Evolutionary conservation across 2,888 invertebrate genomes (phyloP), one percentile per base, ranked within the genome.

Genomic region (Anthophora plumipes): DNA sequence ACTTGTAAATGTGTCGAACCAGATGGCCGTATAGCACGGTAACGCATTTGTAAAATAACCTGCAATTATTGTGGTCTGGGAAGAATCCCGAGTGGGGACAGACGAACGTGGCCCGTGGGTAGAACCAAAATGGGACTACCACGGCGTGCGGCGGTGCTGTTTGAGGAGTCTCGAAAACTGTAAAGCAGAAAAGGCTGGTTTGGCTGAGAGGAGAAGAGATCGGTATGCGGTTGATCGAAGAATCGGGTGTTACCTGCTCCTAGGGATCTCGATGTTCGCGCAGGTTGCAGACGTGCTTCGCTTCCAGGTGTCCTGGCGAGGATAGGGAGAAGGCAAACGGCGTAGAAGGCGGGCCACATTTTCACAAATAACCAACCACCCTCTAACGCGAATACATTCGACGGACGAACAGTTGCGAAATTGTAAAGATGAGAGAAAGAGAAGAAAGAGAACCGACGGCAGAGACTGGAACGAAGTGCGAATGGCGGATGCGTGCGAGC

Each of bases 31-130:
- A 0, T 0, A 11, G 1, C 39, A 46, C 7, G 7, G 0, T 31
- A 1, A 39, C 14, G 46, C 84, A 84, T 9, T 57, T 39, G 46
- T 78, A 74, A 31, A 64, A 83, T 0, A 12, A 17, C 37, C 20
- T n/a, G 20, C 84, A 84, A 8, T 71, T 17, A 17, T n/a, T 22
- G 0, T 0, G 17, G 50, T 79, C 64, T 12, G 70, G 25, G 14
- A 57, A 81, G 20, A 57, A 46, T 7, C 84, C 82, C 0, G 54
- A 1, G 8, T 31, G 5, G 0, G 11, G 0, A 57, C 82, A 84
- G 22, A 0, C 43, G 39, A 80, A 84, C 9, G 0, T 39, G 39
- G 1, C 14, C 3, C 52, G 5, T 12, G 0, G 14, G 25, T 20
- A 8, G 17, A 37, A 5, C 60, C 66, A 57, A 3, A 46, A 46